Conservation (phyloP, 2,113 vertebrate genomes). For the Mixornis gularis region DNA sequence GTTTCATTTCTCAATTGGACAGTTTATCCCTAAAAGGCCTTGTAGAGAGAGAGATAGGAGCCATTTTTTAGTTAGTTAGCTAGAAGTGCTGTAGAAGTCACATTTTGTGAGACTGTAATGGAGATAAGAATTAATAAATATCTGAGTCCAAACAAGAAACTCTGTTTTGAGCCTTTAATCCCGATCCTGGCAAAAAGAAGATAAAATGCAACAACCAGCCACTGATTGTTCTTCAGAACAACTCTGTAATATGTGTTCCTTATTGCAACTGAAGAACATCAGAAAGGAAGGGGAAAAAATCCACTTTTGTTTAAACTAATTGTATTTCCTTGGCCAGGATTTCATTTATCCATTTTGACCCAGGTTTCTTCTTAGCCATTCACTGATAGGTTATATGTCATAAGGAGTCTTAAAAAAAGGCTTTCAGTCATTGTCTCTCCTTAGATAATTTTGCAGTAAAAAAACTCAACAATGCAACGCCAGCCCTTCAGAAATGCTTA, state of each 20-base stretch:
- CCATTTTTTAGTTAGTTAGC: too few relatives aligned
- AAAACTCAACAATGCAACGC: neutral
- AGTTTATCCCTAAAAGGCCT: too few relatives aligned
- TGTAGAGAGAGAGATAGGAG: too few relatives aligned
- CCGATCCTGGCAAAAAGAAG: too few relatives aligned
- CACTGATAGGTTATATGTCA: neutral
- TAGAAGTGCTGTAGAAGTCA: too few relatives aligned
- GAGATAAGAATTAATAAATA: too few relatives aligned
- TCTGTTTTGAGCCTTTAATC: too few relatives aligned
- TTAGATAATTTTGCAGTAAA: neutral
- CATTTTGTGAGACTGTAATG: too few relatives aligned
- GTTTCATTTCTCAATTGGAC: too few relatives aligned
- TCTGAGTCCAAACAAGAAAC: too few relatives aligned
- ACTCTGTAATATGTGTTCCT: neutral
- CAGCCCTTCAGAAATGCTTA: neutral
- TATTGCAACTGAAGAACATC: neutral
- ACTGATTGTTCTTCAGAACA: neutral
- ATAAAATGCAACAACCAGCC: neutral
- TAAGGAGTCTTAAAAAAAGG: neutral
- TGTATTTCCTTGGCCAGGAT: neutral
- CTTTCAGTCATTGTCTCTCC: neutral
- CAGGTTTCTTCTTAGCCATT: neutral
- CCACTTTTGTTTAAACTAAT: neutral
- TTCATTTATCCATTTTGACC: neutral
- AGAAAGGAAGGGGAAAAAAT: neutral